Evolutionary conservation across 2,113 vertebrate species (phyloP), one percentile per base, ranked within the genome.

Genomic region (Atrichornis clamosus): DNA sequence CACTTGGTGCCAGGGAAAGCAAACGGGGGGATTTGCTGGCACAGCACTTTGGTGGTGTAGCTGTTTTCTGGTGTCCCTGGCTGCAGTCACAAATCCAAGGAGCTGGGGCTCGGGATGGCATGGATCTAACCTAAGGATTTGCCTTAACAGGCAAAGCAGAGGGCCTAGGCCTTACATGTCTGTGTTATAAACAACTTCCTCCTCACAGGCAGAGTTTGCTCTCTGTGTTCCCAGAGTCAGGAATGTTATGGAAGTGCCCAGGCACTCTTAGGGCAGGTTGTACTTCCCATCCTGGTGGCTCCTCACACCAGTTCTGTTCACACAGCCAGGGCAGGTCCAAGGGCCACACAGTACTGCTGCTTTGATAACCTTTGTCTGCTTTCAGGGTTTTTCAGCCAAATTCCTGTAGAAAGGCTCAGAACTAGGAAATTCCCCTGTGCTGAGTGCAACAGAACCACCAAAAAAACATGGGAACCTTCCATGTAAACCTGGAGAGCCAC

Each of bases 1-100:
- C 81, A 68, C 81, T 70, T 67, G 60, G 42, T 90, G 68, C 83
- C 59, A 53, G 85, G 35, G 76, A 69, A 90, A 64, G 94, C 37
- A 65, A 60, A 56, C 0, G 4, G n/a, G 13, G 53, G 60, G n/a
- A 80, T 63, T 75, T 93, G 69, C 77, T 89, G 80, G 68, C 87
- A 67, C 27, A 30, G 58, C 64, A 27, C 56, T 82, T 70, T 24
- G 42, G 21, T 83, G 78, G 74, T 56, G 37, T 33, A 17, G 46
- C 46, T 89, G 76, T n/a, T 81, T 76, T 55, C 50, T 59, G 72
- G 58, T 83, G 42, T 72, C 60, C 60, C 32, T 44, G 52, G 37
- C 41, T 72, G 23, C 7, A 26, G 69, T 50, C 44, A 59, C 56
- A 10, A 46, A 41, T 12, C 37, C 33, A 65, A 39, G 55, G 59